Percentiles rank a stretch among this genome's conserved stretches.
These are phyloP conservation scores for Carcharodon carcharias DNA, from an alignment of 2,797 vertebrate genomes.

Conservation along the genomic window DNA sequence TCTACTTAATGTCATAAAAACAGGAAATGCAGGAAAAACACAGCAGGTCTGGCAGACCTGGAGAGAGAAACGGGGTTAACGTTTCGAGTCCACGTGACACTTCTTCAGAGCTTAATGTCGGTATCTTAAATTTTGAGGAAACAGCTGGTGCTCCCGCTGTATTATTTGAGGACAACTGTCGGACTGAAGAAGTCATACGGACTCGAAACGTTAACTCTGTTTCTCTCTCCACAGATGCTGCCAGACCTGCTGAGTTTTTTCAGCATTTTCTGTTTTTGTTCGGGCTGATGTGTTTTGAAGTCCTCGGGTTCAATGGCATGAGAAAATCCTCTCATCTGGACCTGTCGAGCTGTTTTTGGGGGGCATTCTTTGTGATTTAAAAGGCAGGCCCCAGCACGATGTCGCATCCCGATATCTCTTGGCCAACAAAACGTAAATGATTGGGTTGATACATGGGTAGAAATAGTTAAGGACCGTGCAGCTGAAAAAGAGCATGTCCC, in stretches of 20 bases:
- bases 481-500: slow-evolving; percentile 61
- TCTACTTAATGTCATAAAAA: background rate
- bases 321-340: background rate
- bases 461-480: slow-evolving; percentile 61
- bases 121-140: background rate
- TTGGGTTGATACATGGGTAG: slow-evolving; percentile 57
- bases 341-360: slow-evolving; percentile 49
- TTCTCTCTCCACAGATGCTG: too few species aligned
- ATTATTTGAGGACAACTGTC: background rate
- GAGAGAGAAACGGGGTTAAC: too few species aligned
- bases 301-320: background rate
- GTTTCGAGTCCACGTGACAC: too few species aligned
- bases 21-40: too few species aligned
- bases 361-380: slow-evolving; percentile 54
- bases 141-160: background rate
- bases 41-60: too few species aligned
- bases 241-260: too few species aligned
- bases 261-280: too few species aligned
- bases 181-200: background rate
- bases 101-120: too few species aligned
- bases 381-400: slow-evolving; percentile 52
- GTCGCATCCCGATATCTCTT: slow-evolving; percentile 55
- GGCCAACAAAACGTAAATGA: slow-evolving; percentile 62
- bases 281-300: background rate
- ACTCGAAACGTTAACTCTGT: too few species aligned